Percentiles rank a stretch among this genome's conserved stretches.
These are phyloP conservation scores for Myrmophylax atrothorax DNA, from an alignment of 2,113 vertebrate species.

Conservation along the genomic window DNA sequence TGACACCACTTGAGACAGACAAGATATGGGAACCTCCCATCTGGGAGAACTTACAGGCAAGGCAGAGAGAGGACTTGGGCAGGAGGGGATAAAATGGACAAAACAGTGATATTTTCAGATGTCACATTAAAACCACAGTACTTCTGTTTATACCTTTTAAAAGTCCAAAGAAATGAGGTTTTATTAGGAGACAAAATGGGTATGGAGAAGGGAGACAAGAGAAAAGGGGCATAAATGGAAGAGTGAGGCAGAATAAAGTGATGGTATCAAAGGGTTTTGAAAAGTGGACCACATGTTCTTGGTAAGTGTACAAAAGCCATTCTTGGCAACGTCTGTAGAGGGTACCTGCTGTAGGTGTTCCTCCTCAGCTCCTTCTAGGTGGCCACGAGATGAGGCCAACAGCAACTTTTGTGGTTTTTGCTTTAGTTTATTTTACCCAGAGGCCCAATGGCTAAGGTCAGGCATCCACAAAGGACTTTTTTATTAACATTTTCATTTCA, in stretches of 20 bases:
- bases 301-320: neutral
- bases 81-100: neutral
- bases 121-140: neutral
- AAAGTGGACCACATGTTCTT: neutral
- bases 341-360: neutral
- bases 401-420: neutral
- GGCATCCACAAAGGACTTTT: neutral
- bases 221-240: neutral
- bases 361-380: neutral
- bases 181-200: neutral
- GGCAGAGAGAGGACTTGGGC: neutral
- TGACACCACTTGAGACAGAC: neutral
- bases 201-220: neutral
- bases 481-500: neutral
- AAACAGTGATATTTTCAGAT: neutral
- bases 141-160: neutral
- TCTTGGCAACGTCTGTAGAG: neutral
- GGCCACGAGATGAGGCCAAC: neutral
- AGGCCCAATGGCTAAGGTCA: neutral
- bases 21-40: neutral
- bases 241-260: neutral
- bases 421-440: neutral
- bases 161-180: neutral
- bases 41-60: neutral
- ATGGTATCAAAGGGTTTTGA: neutral